phyloP scores from a whole-genome alignment of 2,888 invertebrate species.

The Alcis repandata region DNA sequence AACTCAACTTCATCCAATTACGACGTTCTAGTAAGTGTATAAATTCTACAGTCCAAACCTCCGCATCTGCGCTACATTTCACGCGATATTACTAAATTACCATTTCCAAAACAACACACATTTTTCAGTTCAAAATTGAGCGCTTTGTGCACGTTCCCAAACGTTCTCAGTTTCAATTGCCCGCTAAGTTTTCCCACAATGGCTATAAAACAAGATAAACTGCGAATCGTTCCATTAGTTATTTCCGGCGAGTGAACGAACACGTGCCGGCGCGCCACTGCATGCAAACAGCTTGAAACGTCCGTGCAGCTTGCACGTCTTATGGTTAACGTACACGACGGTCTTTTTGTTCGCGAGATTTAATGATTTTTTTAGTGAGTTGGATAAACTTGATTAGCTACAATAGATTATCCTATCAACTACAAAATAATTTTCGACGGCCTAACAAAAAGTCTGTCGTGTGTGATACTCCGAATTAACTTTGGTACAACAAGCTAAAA shows the following conservation, averaged over 20 bases:
- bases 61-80: background rate
- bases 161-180: constrained; percentile 7
- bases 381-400: too few species aligned
- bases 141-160: background rate
- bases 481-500: too few species aligned
- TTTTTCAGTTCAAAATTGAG: background rate
- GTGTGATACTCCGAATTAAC: too few species aligned
- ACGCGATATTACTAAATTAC: background rate
- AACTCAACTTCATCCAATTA: too few species aligned
- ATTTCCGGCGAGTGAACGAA: background rate
- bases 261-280: background rate
- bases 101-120: background rate
- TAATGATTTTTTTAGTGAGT: too few species aligned
- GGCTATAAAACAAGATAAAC: constrained; percentile 8
- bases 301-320: background rate
- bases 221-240: constrained; percentile 8
- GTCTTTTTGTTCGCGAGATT: too few species aligned
- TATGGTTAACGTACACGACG: background rate
- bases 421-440: too few species aligned
- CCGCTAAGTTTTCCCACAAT: constrained; percentile 5
- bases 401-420: too few species aligned
- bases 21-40: too few species aligned
- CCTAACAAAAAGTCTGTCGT: too few species aligned
- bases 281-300: background rate
- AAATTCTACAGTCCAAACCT: too few species aligned